Evolutionary conservation across 2,113 vertebrate genomes (phyloP), one percentile per base, ranked within the genome.

Genomic region (Corythornis cristatus): DNA sequence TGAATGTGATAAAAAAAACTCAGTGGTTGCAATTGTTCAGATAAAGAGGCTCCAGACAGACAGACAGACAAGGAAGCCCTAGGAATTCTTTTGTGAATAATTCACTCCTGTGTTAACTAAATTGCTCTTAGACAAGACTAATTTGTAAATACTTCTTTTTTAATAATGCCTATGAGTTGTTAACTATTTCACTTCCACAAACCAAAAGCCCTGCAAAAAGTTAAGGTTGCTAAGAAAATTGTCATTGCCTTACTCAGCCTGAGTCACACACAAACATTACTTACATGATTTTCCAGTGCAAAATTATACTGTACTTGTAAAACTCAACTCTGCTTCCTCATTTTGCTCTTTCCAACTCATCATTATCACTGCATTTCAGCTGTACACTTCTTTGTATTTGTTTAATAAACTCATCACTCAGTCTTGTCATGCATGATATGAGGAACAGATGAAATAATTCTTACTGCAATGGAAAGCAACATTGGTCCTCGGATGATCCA

Each of bases 401-500:
- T 83, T 57, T 40, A 56, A 64, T 28, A 46, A 48, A 71, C 2
- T 19, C 17, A 14, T 84, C n/a, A 28, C 22, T 83, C 31, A 37
- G 6, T 72, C 31, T 28, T 65, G 31, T 31, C 31, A 64, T 73
- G 48, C n/a, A 31, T 31, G n/a, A 7, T 23, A 51, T n/a, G 61
- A 65, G 8, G 9, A 40, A 50, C 18, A 86, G 51, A 62, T 23
- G 22, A 43, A 79, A 20, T 19, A 46, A 83, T 95, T 96, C 99
- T 98, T 97, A 99, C 99, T 60, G 97, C 84, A 64, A 99, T 96
- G 51, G 98, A 98, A 57, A 99, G 94, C n/a, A 98, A 87, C 65
- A 99, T 98, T 3, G 99, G 99, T 77, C 98, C 99, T 88, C 98
- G 97, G 73, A 99, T 99, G 84, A 99, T 99, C 99, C 99, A 99